Conservation (phyloP, 1,140 invertebrate genomes). For the Cherax destructor region DNA sequence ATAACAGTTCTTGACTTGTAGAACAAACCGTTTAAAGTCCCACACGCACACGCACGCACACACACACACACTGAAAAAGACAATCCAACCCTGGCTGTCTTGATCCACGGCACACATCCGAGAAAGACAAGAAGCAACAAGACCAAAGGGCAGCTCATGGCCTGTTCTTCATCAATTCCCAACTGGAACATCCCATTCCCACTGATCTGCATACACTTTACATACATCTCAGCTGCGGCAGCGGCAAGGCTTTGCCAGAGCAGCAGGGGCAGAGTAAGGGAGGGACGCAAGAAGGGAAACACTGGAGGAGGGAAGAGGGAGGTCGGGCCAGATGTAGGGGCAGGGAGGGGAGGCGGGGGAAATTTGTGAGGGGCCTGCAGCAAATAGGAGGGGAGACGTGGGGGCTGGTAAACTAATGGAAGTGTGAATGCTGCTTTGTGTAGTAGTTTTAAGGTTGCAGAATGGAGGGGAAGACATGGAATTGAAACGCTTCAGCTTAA, state of each 20-base stretch:
- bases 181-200: constrained; percentile 46
- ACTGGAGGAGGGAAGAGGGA: neutral
- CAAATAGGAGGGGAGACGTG: neutral
- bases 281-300: neutral
- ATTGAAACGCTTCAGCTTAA: too few relatives aligned
- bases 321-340: neutral
- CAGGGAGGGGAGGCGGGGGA: neutral
- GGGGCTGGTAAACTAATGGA: neutral
- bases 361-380: neutral
- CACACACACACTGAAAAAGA: constrained; percentile 21
- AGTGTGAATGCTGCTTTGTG: neutral
- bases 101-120: too few relatives aligned
- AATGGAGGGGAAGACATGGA: neutral
- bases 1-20: too few relatives aligned
- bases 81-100: too few relatives aligned
- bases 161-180: constrained; percentile 52
- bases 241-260: constrained; percentile 9
- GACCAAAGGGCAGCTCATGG: constrained; percentile 48
- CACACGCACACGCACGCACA: neutral
- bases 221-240: constrained; percentile 30
- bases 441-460: neutral
- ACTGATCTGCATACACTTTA: constrained; percentile 51
- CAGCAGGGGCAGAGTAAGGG: constrained; percentile 4
- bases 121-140: constrained; percentile 5
- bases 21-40: too few relatives aligned